phyloP scores from a whole-genome alignment of 37 sponge, comb jelly and placozoan genomes.

The Geodia barretti region DNA sequence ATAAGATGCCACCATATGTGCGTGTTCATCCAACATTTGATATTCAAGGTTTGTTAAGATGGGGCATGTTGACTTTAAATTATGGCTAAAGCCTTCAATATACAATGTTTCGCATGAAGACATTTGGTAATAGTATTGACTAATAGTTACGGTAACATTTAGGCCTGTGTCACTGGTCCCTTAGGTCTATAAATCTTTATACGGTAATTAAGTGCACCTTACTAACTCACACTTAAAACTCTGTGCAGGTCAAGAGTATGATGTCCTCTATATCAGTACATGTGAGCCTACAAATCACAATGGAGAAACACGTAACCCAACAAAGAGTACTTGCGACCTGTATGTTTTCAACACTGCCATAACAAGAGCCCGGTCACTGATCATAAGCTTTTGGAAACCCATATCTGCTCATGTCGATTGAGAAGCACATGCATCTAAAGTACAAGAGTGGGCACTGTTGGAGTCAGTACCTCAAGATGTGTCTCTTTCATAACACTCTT shows the following conservation, averaged over 20 bases:
- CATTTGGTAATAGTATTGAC: neutral
- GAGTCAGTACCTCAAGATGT: slow-evolving; percentile 43
- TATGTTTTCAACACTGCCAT: slow-evolving; percentile 79
- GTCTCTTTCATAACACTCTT: slow-evolving; percentile 35
- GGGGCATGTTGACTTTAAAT: too few species aligned
- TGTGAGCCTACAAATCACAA: slow-evolving; percentile 29
- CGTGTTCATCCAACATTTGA: slow-evolving; percentile 30
- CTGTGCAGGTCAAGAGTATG: slow-evolving; percentile 59
- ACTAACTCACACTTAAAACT: neutral
- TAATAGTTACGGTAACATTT: neutral
- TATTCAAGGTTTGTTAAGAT: slow-evolving; percentile 53
- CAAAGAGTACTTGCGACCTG: slow-evolving; percentile 69
- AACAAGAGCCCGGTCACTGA: slow-evolving; percentile 65
- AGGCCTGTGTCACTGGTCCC: neutral
- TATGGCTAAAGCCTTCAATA: too few species aligned
- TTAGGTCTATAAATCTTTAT: too few species aligned
- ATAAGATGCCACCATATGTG: neutral
- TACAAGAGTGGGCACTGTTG: slow-evolving; percentile 49
- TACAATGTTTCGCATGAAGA: too few species aligned
- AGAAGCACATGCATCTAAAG: slow-evolving; percentile 14
- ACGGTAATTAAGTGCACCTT: neutral
- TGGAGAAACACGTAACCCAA: slow-evolving; percentile 54
- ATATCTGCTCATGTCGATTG: slow-evolving; percentile 27
- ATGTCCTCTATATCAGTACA: slow-evolving; percentile 67
- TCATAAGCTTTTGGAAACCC: slow-evolving; percentile 74